Evolutionary conservation across 2,888 invertebrate species (phyloP), one percentile per base, ranked within the genome.

Genomic region (Nebria brevicollis): DNA sequence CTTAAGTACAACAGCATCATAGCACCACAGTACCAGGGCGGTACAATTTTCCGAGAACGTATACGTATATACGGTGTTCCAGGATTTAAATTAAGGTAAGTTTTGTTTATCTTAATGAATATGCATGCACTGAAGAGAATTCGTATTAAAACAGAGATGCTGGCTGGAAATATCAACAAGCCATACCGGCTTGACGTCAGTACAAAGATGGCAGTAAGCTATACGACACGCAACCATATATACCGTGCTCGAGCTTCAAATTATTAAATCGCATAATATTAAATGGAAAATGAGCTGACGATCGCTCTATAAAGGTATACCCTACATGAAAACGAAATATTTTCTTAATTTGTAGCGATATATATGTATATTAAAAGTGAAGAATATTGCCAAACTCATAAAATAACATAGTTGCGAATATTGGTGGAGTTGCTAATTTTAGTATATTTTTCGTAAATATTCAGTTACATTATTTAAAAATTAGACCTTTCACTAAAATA

Each of bases 51-150:
- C 34, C 34, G 34, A 34, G 34, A 34, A 68, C 13, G 13, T 68
- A 68, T 68, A 68, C 13, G 13, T 68, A 68, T 68, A 68, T 70
- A 34, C 15, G 11, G n/a, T 70, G 70, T 73, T 64, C 65, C 75
- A 72, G 68, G 72, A 80, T 80, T 80, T 80, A 75, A 80, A 80
- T 80, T 68, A 75, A 75, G 75, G 75, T 75, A 80, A 75, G 80
- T 80, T 80, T 80, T 80, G 80, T 80, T 80, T 80, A 80, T 80
- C 80, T 70, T 80, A 75, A 80, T 80, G 80, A 80, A 80, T 80
- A 80, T 80, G 80, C 80, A 80, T 80, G 80, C 68, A 75, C 64
- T 65, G 80, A 80, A 75, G 80, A 80, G 80, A 72, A 80, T 80
- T 80, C 80, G 41, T 75, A 75, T 80, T 80, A 80, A 80, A 80